Conservation (phyloP, 2,888 invertebrate genomes). For the Lasioglossum pauxillum region DNA sequence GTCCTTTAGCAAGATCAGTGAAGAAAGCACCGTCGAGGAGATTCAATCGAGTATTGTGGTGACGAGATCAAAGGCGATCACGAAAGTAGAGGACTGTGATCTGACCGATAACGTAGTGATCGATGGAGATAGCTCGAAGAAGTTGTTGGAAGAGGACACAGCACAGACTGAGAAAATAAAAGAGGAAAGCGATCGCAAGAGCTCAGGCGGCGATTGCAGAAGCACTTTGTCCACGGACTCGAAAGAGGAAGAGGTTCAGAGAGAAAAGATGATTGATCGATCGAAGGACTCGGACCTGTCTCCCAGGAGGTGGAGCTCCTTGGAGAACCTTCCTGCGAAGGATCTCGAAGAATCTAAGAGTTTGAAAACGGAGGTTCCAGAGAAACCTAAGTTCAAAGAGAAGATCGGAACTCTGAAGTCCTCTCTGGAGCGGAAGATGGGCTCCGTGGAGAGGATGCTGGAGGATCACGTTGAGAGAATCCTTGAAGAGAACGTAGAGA, state of each 20-base stretch:
- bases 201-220: background rate
- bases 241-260: background rate
- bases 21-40: background rate
- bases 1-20: background rate
- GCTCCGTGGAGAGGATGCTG: conserved; percentile 68
- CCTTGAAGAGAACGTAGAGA: conserved; percentile 75
- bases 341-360: background rate
- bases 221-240: background rate
- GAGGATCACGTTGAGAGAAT: conserved; percentile 74
- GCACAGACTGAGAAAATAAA: background rate
- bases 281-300: background rate
- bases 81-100: background rate
- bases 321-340: conserved; percentile 34
- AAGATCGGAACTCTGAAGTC: conserved; percentile 47
- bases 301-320: conserved; percentile 48
- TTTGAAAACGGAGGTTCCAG: conserved; percentile 25
- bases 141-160: background rate
- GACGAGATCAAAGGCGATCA: background rate
- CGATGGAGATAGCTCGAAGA: background rate
- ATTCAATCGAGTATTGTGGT: background rate
- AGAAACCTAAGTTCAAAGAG: conserved; percentile 41
- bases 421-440: conserved; percentile 67
- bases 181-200: background rate
- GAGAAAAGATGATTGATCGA: background rate
- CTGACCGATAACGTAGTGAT: background rate